phyloP scores from a whole-genome alignment of 2,113 vertebrate species.

The Silurus glanis region DNA sequence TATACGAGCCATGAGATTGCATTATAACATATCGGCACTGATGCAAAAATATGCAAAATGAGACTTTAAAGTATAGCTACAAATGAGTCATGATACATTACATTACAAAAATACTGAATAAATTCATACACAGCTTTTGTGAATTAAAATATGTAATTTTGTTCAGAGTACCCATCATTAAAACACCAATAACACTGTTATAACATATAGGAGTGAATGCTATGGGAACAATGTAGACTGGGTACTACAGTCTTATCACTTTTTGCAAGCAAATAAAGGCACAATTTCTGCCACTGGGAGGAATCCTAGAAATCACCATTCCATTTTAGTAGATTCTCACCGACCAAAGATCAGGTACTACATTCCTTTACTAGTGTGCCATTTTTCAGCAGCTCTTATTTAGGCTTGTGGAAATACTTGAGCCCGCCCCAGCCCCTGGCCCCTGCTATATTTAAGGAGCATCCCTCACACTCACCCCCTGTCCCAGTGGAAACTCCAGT shows the following conservation, averaged over 20 bases:
- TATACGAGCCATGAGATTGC: slow-evolving; percentile 1
- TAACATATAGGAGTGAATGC: not conserved
- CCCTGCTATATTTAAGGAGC: slow-evolving; percentile 74
- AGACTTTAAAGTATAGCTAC: not conserved
- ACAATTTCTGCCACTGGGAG: slow-evolving; percentile 22
- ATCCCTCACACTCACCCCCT: slow-evolving; percentile 58
- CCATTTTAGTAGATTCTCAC: slow-evolving; percentile 61
- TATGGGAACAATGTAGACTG: not conserved
- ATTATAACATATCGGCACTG: slow-evolving; percentile 7
- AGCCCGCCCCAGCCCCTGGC: slow-evolving; percentile 54
- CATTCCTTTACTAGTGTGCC: slow-evolving; percentile 63
- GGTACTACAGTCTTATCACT: not conserved
- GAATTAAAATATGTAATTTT: not conserved
- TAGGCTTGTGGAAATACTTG: slow-evolving; percentile 73
- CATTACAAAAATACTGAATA: not conserved
- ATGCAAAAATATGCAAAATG: slow-evolving; percentile 12
- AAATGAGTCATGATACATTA: not conserved
- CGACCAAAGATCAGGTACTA: slow-evolving; percentile 53
- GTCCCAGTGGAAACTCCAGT: slow-evolving; percentile 78
- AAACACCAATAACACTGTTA: not conserved
- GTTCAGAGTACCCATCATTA: not conserved
- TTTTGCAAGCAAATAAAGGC: not conserved
- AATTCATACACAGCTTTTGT: not conserved
- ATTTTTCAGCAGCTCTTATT: slow-evolving; percentile 75
- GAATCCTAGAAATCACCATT: slow-evolving; percentile 56